phyloP scores from a whole-genome alignment of 2,888 invertebrate genomes.

The Synergus laeviventris region DNA sequence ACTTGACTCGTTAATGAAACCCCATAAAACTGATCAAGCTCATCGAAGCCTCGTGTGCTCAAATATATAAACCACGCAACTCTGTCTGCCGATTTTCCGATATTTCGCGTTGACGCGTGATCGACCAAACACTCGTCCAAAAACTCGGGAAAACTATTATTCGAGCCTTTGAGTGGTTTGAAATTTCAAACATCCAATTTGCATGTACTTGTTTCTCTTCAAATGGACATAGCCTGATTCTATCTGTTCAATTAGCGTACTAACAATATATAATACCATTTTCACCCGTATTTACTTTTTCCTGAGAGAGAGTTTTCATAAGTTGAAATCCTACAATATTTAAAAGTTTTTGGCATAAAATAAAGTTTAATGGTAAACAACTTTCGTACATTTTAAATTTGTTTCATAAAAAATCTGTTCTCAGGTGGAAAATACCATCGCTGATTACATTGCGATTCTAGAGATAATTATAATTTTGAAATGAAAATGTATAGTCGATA shows the following conservation, averaged over 20 bases:
- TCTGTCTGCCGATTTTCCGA: conserved; percentile 21
- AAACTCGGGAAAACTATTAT: conserved; percentile 38
- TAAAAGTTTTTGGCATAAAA: too few species aligned
- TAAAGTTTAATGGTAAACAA: too few species aligned
- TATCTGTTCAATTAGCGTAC: conserved; percentile 38
- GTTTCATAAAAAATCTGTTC: too few species aligned
- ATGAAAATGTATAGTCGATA: too few species aligned
- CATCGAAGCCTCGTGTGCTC: conserved; percentile 6
- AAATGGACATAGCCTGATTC: conserved; percentile 37
- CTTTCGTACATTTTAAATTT: too few species aligned
- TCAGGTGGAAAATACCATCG: too few species aligned
- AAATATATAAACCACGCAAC: conserved; percentile 20
- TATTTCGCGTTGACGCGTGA: conserved; percentile 34
- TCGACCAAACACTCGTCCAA: conserved; percentile 33
- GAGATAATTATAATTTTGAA: too few species aligned
- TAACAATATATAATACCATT: conserved; percentile 25
- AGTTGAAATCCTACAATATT: too few species aligned
- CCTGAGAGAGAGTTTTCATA: too few species aligned
- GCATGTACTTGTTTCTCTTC: conserved; percentile 41
- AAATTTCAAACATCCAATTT: conserved; percentile 55
- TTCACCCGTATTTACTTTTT: conserved; percentile 19
- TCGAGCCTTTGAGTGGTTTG: conserved; percentile 29
- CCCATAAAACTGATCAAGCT: conserved; percentile 11
- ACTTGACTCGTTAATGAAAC: too few species aligned
- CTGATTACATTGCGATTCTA: too few species aligned